Conservation (phyloP, 2,797 vertebrate species). For the Coccyzus lansbergi region DNA sequence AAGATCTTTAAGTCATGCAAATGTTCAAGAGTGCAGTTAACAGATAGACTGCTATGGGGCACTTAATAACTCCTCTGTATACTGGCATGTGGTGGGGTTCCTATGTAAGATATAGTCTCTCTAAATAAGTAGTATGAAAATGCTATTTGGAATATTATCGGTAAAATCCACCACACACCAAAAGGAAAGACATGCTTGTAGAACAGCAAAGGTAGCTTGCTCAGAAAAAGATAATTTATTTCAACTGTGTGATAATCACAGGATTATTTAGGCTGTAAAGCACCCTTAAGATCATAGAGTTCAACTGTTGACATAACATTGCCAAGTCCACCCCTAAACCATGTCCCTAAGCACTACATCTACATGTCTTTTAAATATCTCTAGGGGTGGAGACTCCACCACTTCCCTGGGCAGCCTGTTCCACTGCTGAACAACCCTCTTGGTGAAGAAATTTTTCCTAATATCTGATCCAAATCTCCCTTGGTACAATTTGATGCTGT, state of each 20-base stretch:
- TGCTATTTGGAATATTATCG: background rate
- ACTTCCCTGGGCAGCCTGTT: background rate
- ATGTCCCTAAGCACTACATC: background rate
- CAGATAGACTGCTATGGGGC: background rate
- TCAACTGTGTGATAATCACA: background rate
- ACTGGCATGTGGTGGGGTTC: background rate
- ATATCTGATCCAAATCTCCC: too few relatives aligned
- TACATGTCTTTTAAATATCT: background rate
- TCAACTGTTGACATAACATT: fast-evolving
- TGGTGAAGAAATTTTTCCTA: too few relatives aligned
- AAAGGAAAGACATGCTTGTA: background rate
- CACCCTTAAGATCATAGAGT: fast-evolving
- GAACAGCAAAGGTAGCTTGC: background rate
- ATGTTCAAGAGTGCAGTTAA: background rate
- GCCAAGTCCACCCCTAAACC: background rate
- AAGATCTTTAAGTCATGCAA: background rate
- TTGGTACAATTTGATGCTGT: too few relatives aligned
- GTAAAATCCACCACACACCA: background rate
- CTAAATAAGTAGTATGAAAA: background rate
- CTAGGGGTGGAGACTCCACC: background rate
- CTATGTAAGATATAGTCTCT: background rate
- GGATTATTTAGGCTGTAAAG: background rate
- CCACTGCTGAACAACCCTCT: background rate
- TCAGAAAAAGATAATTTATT: background rate
- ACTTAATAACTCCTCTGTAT: background rate